A percentile compares a stretch with the other conserved stretches of the same genome.
phyloP scores from a whole-genome alignment of 2,113 vertebrate species.

The Megaceryle torquata region DNA sequence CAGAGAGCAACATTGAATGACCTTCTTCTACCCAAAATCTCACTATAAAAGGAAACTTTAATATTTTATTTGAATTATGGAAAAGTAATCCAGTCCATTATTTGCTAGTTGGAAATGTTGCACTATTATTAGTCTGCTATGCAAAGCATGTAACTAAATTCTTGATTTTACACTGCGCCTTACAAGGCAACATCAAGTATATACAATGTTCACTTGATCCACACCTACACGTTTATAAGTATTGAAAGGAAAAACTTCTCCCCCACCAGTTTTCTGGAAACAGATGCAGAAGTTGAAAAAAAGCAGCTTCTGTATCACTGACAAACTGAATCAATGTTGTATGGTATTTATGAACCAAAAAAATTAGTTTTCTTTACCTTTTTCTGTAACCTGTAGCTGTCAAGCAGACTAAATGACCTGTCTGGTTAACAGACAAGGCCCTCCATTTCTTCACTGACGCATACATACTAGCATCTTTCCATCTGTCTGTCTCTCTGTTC shows the following conservation, averaged over 20 bases:
- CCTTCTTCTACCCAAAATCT: slow-evolving; percentile 48
- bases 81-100: neutral
- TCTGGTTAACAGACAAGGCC: neutral
- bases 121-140: neutral
- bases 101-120: neutral
- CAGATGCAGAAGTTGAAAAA: neutral
- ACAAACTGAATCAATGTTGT: neutral
- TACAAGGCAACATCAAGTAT: neutral
- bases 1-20: slow-evolving; percentile 1
- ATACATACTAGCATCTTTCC: neutral
- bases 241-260: neutral
- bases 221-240: neutral
- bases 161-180: neutral
- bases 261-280: neutral
- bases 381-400: neutral
- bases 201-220: neutral
- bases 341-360: neutral
- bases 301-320: neutral
- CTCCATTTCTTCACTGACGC: neutral
- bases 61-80: slow-evolving; percentile 24
- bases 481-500: neutral
- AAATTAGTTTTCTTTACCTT: neutral
- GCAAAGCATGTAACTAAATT: neutral
- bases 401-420: neutral
- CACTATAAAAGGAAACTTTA: neutral